Evolutionary conservation across 2,113 vertebrate genomes (phyloP), one percentile per base, ranked within the genome.

Genomic region (Elgaria multicarinata): DNA sequence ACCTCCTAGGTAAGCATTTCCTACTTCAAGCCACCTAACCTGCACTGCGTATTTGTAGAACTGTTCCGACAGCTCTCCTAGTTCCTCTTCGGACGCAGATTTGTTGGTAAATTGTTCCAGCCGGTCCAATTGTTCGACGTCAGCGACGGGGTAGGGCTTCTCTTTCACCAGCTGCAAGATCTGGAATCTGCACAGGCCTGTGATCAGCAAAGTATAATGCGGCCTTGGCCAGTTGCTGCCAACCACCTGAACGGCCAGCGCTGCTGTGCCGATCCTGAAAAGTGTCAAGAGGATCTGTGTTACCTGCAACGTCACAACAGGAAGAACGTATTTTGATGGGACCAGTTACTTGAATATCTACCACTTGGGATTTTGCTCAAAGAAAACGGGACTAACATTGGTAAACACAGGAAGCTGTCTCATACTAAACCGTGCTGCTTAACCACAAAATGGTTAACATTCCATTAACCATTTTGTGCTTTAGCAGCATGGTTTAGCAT

Each of bases 151-250:
- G 88, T 99, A 99, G 0, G 99, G 99, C 31, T 97, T 98, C 94
- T 99, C 98, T 82, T 98, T 98, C 64, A 99, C 93, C 90, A 99
- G 90, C 93, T 97, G 95, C 3, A 97, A 91, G 75, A 99, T 98
- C 77, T 98, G 98, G 91, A 99, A 99, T 1, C 99, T 98, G 94
- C 99, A 99, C 14, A 99, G 92, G 64, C 99, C 99, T 0, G 99
- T 99, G 81, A 99, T 98, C 92, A 99, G 97, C 94, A 99, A 86
- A 0, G 98, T 99, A 75, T 99, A 99, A 95, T 99, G 99, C 0
- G 99, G 99, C 93, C 99, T 99, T 0, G 99, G 99, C 99, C 99
- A 99, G 95, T 99, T 99, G 93, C 99, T 99, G 24, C 99, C 99
- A 86, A 99, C 99, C 33, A 99, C 98, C 94, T 99, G 99, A 58